Percentiles rank a stretch among this genome's conserved stretches.
Conservation (phyloP, 2,888 invertebrate species). For the Chloromyia formosa region DNA sequence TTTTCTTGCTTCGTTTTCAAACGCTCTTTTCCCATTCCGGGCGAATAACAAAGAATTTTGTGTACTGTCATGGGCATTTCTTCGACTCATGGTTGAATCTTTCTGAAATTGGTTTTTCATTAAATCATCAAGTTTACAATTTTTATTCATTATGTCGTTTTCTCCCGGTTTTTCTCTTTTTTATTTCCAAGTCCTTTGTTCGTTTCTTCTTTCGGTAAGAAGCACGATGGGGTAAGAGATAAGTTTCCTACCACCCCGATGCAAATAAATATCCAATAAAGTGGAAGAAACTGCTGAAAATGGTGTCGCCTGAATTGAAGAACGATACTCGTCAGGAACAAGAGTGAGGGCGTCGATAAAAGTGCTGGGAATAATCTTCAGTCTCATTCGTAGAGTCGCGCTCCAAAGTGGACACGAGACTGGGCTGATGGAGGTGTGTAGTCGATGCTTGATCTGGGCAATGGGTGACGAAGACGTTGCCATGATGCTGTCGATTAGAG, state of each 20-base stretch:
- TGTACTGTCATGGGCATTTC: constrained; percentile 21
- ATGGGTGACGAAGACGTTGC: constrained; percentile 13
- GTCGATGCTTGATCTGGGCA: too few species aligned
- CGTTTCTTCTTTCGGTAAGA: too few species aligned
- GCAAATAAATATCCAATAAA: constrained; percentile 40
- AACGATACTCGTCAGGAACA: neutral
- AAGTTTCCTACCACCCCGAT: neutral
- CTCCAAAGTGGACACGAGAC: too few species aligned
- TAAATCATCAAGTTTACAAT: constrained; percentile 40
- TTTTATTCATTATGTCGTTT: constrained; percentile 13
- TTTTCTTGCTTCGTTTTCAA: neutral
- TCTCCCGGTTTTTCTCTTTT: neutral
- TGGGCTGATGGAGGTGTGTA: too few species aligned
- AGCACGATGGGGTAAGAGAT: too few species aligned
- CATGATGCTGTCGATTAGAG: constrained; percentile 30
- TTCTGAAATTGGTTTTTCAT: constrained; percentile 37
- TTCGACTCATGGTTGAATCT: constrained; percentile 4
- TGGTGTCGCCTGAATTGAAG: neutral
- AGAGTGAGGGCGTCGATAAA: too few species aligned
- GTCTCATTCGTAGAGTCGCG: too few species aligned
- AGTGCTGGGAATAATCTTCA: too few species aligned
- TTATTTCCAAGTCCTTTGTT: too few species aligned
- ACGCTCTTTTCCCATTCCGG: neutral
- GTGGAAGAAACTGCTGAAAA: constrained; percentile 16
- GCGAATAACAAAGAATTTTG: neutral